Percentiles rank a stretch among this genome's conserved stretches.
Conservation (phyloP, 2,888 invertebrate genomes). For the Celastrina argiolus region DNA sequence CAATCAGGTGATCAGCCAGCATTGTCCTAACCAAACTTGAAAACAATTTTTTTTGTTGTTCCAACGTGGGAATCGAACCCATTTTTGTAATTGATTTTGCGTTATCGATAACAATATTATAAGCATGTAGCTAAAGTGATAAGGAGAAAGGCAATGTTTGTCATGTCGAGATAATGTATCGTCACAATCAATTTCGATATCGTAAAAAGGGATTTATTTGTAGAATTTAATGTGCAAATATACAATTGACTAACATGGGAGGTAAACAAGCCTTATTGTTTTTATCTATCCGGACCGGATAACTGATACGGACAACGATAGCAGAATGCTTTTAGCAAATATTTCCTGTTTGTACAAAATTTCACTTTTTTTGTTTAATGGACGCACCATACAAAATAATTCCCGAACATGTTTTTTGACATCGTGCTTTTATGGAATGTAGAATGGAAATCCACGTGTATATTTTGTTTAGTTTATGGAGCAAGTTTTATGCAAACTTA, state of each 20-base stretch:
- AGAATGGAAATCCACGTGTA: neutral
- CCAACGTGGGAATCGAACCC: too few relatives aligned
- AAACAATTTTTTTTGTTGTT: too few relatives aligned
- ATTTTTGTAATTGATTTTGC: too few relatives aligned
- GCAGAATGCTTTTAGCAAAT: conserved; percentile 17
- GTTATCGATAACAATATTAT: too few relatives aligned
- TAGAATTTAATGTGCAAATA: conserved; percentile 3
- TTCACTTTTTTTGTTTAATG: conserved; percentile 18
- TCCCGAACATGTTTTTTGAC: neutral
- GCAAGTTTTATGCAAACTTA: neutral
- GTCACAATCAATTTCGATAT: neutral
- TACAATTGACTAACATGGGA: conserved; percentile 9
- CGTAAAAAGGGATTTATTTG: neutral
- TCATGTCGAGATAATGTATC: neutral
- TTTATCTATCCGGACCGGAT: conserved; percentile 33
- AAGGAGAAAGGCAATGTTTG: too few relatives aligned
- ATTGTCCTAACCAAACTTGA: too few relatives aligned
- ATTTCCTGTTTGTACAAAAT: conserved; percentile 15
- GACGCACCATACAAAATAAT: neutral
- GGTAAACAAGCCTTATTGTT: conserved; percentile 13
- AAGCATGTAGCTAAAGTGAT: too few relatives aligned
- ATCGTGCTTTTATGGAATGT: neutral
- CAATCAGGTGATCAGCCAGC: too few relatives aligned
- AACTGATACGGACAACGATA: conserved; percentile 29
- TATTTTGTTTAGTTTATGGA: neutral